phyloP scores from a whole-genome alignment of 1,140 invertebrate species.

The Saxidomus purpurata region DNA sequence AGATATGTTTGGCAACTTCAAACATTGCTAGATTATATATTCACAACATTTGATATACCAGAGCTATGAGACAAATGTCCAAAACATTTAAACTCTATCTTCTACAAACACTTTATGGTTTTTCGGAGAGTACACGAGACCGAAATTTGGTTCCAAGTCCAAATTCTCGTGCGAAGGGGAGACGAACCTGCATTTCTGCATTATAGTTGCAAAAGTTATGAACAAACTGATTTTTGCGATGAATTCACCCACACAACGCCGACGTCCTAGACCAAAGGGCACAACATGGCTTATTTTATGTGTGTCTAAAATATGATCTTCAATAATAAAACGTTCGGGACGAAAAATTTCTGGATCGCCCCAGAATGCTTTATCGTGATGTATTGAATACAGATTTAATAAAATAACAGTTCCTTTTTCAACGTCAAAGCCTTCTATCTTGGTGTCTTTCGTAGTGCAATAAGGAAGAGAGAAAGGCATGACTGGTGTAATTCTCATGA shows the following conservation, averaged over 20 bases:
- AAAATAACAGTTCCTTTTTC: not conserved
- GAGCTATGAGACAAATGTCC: too few species aligned
- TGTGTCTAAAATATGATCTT: not conserved
- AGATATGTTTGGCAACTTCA: too few species aligned
- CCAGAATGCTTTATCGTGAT: not conserved
- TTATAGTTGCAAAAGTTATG: not conserved
- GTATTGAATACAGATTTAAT: not conserved
- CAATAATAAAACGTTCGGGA: not conserved
- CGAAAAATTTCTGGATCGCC: not conserved
- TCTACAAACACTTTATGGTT: not conserved
- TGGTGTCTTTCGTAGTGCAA: conserved; percentile 67
- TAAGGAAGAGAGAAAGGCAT: conserved; percentile 83
- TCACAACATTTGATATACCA: too few species aligned
- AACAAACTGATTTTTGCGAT: not conserved
- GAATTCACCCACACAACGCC: conserved; percentile 63
- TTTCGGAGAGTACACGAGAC: not conserved
- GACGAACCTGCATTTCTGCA: conserved; percentile 5
- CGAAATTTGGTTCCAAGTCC: not conserved
- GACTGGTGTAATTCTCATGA: conserved; percentile 68
- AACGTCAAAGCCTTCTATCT: conserved; percentile 80
- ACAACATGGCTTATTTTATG: not conserved
- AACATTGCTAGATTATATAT: too few species aligned
- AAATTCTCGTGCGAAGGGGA: not conserved
- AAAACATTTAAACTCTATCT: too few species aligned
- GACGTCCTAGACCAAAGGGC: not conserved